A percentile compares a stretch with the other conserved stretches of the same genome.
phyloP scores from a whole-genome alignment of 2,113 vertebrate genomes.

The Zapornia atra region DNA sequence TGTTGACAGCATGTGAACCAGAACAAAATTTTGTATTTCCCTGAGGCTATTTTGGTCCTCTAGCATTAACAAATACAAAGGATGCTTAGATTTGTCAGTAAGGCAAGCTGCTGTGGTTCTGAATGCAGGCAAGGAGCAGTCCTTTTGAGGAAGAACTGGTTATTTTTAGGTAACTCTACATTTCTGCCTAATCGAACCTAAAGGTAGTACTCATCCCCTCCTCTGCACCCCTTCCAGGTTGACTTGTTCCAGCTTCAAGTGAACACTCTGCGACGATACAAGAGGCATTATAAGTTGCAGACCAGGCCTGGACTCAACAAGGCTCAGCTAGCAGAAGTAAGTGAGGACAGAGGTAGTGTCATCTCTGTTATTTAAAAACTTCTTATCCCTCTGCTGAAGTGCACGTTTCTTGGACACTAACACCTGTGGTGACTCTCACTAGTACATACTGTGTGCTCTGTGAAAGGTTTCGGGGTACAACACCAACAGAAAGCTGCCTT shows the following conservation, averaged over 20 bases:
- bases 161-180: neutral
- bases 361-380: neutral
- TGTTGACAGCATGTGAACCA: slow-evolving; percentile 54
- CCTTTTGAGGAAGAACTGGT: neutral
- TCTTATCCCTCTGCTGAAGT: neutral
- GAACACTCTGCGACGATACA: slow-evolving; percentile 96
- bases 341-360: neutral
- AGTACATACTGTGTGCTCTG: fast-evolving
- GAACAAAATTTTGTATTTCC: slow-evolving; percentile 56
- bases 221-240: slow-evolving; percentile 79
- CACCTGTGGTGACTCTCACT: neutral
- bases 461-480: neutral
- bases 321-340: slow-evolving; percentile 97
- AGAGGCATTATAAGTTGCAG: slow-evolving; percentile 97
- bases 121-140: neutral
- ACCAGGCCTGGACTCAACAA: slow-evolving; percentile 97
- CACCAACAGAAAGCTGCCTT: neutral
- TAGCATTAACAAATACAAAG: slow-evolving; percentile 27
- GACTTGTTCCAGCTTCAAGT: slow-evolving; percentile 98
- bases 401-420: neutral
- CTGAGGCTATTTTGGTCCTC: slow-evolving; percentile 40
- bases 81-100: slow-evolving; percentile 8
- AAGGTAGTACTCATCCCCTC: neutral
- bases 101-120: neutral
- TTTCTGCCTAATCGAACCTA: neutral